phyloP scores from a whole-genome alignment of 2,113 vertebrate species.

The Ancistrus triradiatus region DNA sequence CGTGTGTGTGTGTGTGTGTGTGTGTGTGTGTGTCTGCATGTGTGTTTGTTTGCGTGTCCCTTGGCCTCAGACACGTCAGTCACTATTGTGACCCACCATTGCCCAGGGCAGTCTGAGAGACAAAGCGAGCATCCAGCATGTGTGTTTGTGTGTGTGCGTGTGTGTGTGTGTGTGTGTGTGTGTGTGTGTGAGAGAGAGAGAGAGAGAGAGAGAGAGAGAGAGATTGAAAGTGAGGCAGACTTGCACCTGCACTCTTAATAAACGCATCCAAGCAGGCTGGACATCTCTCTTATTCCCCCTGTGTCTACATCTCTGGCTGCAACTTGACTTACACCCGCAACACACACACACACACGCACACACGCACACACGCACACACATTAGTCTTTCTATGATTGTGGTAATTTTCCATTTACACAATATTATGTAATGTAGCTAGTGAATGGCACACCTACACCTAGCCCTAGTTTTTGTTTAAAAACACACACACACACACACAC shows the following conservation, averaged over 20 bases:
- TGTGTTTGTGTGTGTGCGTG: slow-evolving; percentile 37
- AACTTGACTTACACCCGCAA: too few species aligned
- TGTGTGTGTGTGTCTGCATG: slow-evolving; percentile 14
- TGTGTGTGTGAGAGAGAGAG: background rate
- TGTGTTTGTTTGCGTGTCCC: slow-evolving; percentile 23
- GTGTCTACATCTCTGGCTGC: slow-evolving; percentile 20
- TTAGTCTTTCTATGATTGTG: background rate
- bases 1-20: background rate
- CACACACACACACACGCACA: slow-evolving; percentile 4
- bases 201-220: slow-evolving; percentile 21
- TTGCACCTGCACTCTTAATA: slow-evolving; percentile 48
- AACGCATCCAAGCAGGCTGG: slow-evolving; percentile 36
- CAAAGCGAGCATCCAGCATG: slow-evolving; percentile 6
- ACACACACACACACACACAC: too few species aligned
- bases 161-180: slow-evolving; percentile 8
- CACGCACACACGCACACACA: background rate
- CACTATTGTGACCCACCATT: slow-evolving; percentile 34
- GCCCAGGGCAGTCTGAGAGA: slow-evolving; percentile 23
- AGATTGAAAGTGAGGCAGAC: slow-evolving; percentile 47
- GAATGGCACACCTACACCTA: too few species aligned
- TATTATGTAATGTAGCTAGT: too few species aligned
- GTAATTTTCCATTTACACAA: too few species aligned
- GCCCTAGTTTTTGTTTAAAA: too few species aligned
- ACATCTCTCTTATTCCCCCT: slow-evolving; percentile 43
- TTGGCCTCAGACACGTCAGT: slow-evolving; percentile 47